Evolutionary conservation across 2,113 vertebrate species (phyloP).

Genomic region (Bagarius yarrelli): DNA sequence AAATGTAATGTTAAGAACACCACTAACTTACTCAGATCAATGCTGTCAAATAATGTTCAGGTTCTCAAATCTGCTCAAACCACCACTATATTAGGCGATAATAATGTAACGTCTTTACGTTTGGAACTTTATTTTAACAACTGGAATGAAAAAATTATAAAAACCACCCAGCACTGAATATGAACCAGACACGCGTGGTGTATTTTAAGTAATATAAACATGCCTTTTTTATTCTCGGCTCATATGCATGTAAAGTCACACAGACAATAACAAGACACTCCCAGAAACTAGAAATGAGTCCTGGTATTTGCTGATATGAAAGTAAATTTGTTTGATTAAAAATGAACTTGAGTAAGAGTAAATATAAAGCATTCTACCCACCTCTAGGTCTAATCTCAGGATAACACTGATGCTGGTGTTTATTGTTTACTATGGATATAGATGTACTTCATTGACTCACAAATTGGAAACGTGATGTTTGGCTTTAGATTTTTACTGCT

Average conservation of each 20-base stretch:
- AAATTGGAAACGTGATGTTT: neutral
- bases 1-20: slow-evolving; percentile 83
- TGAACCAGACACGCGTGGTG: neutral
- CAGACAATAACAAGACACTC: slow-evolving; percentile 64
- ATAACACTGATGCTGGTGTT: slow-evolving; percentile 70
- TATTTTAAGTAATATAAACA: neutral
- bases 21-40: slow-evolving; percentile 80
- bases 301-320: slow-evolving; percentile 71
- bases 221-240: slow-evolving; percentile 4
- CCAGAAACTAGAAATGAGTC: slow-evolving; percentile 66
- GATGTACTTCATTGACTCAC: neutral
- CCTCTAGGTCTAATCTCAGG: too few species aligned
- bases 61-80: slow-evolving; percentile 28
- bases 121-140: too few species aligned
- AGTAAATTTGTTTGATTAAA: too few species aligned
- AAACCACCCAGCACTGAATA: neutral
- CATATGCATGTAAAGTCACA: slow-evolving; percentile 57
- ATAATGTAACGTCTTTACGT: neutral
- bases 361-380: too few species aligned
- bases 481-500: neutral
- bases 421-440: neutral
- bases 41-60: slow-evolving; percentile 86
- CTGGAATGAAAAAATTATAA: neutral
- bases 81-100: neutral
- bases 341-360: too few species aligned